Base-by-base conservation (phyloP, 2,797 vertebrate species). In the Chelon auratus region DNA sequence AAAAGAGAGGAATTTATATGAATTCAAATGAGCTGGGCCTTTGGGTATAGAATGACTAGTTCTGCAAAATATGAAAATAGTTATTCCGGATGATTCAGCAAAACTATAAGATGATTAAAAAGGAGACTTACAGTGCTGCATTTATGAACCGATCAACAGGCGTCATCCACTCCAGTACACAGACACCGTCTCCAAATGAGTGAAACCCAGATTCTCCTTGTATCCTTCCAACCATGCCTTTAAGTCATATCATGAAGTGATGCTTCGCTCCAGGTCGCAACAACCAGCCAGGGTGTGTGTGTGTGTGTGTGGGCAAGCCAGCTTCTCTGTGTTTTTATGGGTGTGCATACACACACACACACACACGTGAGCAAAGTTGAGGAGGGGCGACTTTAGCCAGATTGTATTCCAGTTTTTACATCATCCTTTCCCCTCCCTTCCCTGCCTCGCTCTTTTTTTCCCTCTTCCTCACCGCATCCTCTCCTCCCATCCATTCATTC, bases 351-450 rank as follows among this genome's bases (percentile, higher is more conserved):
- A 92, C 42, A 43, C 79, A 18, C 79, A 33, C 30, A 33, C 30
- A 86, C 90, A 89, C 89, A 89, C 75, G 80, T 88, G 87, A 93
- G 89, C 18, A 26, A 82, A 89, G 80, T 75, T 80, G 81, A 92
- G 91, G 93, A 79, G 91, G 84, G 91, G 85, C 53, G 51, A 90
- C 30, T 89, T 78, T 2, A 47, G 58, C 37, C 43, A n/a, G 80
- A 90, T 88, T 87, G 90, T 68, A 84, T 84, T 88, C 94, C 94
- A 91, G 90, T 93, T 93, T 93, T 91, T 90, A 94, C 94, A 94
- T 93, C 93, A 93, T 92, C 91, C 9, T 33, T 1, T 20, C 61
- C 39, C 45, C 42, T 39, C 47, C 22, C 74, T 68, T 14, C 68
- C 24, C 60, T 33, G 30, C 2, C 37, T 48, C 30, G 17, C 36